Evolutionary conservation across 2,888 invertebrate species (phyloP).

Genomic region (Drosophila prostipennis): DNA sequence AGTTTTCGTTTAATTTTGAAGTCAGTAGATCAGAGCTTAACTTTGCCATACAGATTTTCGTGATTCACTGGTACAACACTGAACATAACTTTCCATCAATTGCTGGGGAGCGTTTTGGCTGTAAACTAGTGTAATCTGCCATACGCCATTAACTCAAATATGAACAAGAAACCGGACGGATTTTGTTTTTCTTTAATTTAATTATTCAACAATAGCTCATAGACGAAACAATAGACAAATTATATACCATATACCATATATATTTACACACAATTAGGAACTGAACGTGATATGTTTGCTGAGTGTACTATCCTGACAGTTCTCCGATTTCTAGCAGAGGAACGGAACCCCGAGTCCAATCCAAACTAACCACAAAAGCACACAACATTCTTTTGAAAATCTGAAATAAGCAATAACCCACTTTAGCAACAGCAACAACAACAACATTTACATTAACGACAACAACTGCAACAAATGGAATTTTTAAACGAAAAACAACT

Average conservation of each 20-base stretch:
- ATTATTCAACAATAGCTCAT: constrained; percentile 23
- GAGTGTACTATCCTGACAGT: constrained; percentile 49
- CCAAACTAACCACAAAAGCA: constrained; percentile 11
- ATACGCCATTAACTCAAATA: constrained; percentile 62
- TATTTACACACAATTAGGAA: constrained; percentile 27
- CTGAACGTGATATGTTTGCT: constrained; percentile 50
- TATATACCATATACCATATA: constrained; percentile 17
- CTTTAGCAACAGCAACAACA: constrained; percentile 19
- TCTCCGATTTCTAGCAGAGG: constrained; percentile 30
- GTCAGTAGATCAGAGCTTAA: no score
- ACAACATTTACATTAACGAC: constrained; percentile 14
- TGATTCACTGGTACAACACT: no score
- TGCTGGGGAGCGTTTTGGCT: no score
- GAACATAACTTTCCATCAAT: no score
- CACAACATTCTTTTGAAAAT: constrained; percentile 47
- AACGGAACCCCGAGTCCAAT: neutral
- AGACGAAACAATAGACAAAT: constrained; percentile 40
- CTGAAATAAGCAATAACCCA: constrained; percentile 9
- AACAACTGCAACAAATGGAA: constrained; percentile 68
- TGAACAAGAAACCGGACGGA: constrained; percentile 56
- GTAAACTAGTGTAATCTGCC: constrained; percentile 18
- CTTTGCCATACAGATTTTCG: no score
- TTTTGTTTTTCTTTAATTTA: constrained; percentile 37
- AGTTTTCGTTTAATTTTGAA: no score
- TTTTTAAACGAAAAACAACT: constrained; percentile 49